Percentiles rank a stretch among this genome's conserved stretches.
phyloP scores from a whole-genome alignment of 2,113 vertebrate species.

The Ranitomeya variabilis region DNA sequence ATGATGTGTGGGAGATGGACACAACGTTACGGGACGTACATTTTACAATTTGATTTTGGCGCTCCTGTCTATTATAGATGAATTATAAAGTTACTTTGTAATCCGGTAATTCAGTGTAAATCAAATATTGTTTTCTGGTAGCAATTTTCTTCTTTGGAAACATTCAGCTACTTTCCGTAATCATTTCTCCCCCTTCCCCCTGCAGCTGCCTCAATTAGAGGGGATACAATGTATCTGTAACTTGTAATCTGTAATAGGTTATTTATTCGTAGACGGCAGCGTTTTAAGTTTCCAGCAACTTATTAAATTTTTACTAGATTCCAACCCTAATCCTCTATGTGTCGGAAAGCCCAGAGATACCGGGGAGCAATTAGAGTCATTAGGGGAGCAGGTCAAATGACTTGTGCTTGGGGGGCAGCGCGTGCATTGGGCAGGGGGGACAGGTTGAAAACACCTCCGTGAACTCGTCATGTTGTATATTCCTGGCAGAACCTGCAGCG shows the following conservation, averaged over 20 bases:
- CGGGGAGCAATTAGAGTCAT: constrained; percentile 30
- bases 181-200: background rate
- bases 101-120: background rate
- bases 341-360: background rate
- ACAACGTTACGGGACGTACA: too few relatives aligned
- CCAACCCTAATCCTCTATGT: background rate
- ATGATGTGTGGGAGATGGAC: too few relatives aligned
- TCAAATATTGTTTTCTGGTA: background rate
- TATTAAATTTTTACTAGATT: background rate
- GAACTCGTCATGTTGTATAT: background rate
- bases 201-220: background rate
- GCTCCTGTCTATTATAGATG: background rate
- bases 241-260: background rate
- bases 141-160: background rate
- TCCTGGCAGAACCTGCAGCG: constrained; percentile 8
- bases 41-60: background rate
- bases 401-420: background rate
- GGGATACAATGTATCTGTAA: background rate
- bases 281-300: background rate
- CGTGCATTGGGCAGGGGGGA: background rate
- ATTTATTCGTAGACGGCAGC: background rate
- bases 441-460: constrained; percentile 56
- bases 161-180: background rate
- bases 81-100: background rate
- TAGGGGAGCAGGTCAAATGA: background rate